phyloP scores from a whole-genome alignment of 2,113 vertebrate genomes.

The Symphodus melops region DNA sequence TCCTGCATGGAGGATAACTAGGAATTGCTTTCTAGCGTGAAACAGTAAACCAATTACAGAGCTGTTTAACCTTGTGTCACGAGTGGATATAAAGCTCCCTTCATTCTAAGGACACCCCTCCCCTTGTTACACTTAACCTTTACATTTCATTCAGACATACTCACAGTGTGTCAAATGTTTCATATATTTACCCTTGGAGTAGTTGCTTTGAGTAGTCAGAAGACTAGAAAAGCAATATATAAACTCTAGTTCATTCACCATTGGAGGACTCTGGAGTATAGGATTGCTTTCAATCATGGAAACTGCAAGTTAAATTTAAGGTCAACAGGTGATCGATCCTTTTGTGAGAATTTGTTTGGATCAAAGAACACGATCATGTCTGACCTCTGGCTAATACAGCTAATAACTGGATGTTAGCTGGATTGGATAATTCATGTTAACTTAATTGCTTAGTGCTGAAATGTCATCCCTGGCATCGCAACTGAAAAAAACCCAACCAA shows the following conservation, averaged over 20 bases:
- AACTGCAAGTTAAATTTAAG: neutral
- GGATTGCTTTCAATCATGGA: neutral
- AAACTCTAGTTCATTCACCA: too few relatives aligned
- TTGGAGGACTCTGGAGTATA: neutral
- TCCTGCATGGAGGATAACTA: neutral
- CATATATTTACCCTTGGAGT: too few relatives aligned
- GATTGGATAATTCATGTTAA: too few relatives aligned
- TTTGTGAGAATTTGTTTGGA: neutral
- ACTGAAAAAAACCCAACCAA: too few relatives aligned
- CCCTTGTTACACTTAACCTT: neutral
- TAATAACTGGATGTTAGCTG: too few relatives aligned
- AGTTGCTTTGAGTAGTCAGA: too few relatives aligned
- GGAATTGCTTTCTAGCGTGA: constrained; percentile 29
- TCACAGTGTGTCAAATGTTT: too few relatives aligned
- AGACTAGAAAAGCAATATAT: too few relatives aligned
- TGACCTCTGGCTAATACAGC: neutral
- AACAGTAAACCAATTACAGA: constrained; percentile 68
- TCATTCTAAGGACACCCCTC: constrained; percentile 24
- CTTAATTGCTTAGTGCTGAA: too few relatives aligned
- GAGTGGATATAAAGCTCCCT: constrained; percentile 61
- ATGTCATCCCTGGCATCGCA: too few relatives aligned
- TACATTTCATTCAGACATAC: neutral
- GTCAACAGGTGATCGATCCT: neutral
- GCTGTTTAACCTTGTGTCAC: constrained; percentile 60
- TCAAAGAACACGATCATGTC: neutral